These are phyloP conservation scores for Ovibos moschatus DNA, from an alignment of 2,113 vertebrate genomes.

Conservation along the genomic window DNA sequence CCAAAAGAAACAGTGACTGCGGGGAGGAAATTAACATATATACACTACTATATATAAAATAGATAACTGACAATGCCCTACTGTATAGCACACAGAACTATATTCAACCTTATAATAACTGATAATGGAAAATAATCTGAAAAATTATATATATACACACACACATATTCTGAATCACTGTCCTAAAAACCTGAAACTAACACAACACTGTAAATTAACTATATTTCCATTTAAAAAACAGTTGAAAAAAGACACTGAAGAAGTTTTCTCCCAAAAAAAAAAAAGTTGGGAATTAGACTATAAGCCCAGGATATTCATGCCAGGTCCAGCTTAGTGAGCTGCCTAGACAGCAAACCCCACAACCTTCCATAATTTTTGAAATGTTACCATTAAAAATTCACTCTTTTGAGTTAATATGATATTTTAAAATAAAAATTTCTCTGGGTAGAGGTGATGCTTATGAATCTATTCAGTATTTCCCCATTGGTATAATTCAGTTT, in stretches of 20 bases:
- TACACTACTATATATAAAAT: background rate
- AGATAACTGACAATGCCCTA: background rate
- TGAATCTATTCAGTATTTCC: background rate
- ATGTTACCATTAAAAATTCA: background rate
- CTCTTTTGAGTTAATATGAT: background rate
- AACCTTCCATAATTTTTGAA: background rate
- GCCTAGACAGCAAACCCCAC: fast-evolving
- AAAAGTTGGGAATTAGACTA: background rate
- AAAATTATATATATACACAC: no score
- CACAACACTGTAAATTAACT: background rate
- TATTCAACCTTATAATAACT: background rate
- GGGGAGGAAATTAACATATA: background rate
- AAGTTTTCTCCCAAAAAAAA: background rate
- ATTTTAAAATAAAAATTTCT: background rate
- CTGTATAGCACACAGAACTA: background rate
- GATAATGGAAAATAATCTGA: background rate
- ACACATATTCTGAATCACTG: background rate
- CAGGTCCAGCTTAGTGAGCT: background rate
- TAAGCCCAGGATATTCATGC: background rate
- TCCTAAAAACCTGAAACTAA: background rate
- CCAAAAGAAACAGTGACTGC: background rate
- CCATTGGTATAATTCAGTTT: background rate
- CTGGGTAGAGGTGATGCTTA: background rate
- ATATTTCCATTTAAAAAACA: background rate
- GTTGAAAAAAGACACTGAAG: background rate